Evolutionary conservation across 2,113 vertebrate genomes (phyloP).

Genomic region (Daubentonia madagascariensis): DNA sequence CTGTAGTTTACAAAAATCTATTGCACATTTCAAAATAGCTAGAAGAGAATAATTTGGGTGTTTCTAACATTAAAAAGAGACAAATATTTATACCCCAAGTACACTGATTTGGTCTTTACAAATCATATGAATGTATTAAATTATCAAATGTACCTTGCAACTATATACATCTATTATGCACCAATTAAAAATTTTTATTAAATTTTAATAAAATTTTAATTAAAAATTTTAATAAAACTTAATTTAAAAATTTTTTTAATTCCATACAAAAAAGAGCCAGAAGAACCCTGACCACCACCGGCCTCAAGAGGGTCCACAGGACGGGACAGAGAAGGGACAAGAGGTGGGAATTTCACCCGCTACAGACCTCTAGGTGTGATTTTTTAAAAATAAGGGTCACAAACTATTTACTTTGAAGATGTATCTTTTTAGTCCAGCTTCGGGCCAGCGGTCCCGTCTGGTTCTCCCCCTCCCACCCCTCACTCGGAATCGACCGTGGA

Average conservation of each 20-base stretch:
- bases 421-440: neutral
- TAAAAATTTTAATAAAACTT: no score
- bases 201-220: no score
- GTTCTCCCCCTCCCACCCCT: neutral
- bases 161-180: neutral
- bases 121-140: neutral
- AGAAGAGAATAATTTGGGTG: neutral
- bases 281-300: neutral
- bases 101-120: neutral
- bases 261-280: neutral
- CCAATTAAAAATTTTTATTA: neutral
- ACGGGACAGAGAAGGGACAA: accelerated
- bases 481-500: accelerated
- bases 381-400: no score
- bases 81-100: neutral
- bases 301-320: accelerated
- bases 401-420: neutral
- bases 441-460: neutral
- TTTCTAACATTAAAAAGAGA: neutral
- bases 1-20: neutral
- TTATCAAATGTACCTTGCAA: neutral
- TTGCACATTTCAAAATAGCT: neutral
- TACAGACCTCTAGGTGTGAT: no score
- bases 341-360: neutral
- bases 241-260: neutral